Percentiles rank a stretch among this genome's conserved stretches.
phyloP scores from a whole-genome alignment of 2,113 vertebrate genomes.

The Hippoglossus stenolepis region DNA sequence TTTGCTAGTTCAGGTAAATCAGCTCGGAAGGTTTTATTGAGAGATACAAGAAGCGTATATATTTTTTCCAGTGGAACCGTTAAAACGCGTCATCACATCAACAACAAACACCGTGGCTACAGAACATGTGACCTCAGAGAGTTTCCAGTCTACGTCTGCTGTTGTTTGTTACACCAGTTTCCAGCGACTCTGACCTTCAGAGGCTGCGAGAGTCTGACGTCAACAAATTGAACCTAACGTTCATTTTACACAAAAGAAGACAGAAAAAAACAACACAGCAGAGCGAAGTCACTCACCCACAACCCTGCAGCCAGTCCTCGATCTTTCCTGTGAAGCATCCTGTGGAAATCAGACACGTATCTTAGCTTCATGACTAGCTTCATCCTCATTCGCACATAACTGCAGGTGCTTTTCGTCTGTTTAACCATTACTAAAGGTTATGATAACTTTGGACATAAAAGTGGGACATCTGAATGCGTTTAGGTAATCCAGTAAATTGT shows the following conservation, averaged over 20 bases:
- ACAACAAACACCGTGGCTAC: conserved; percentile 18
- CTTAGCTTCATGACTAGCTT: conserved; percentile 11
- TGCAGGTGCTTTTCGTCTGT: neutral
- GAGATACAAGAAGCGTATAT: neutral
- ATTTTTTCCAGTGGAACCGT: conserved; percentile 8
- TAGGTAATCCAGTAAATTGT: neutral
- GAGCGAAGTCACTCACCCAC: conserved; percentile 80
- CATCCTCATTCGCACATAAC: neutral
- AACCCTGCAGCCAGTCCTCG: conserved; percentile 82
- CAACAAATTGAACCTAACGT: conserved; percentile 2
- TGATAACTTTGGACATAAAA: neutral
- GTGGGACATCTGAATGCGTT: neutral
- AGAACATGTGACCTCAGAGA: conserved; percentile 61
- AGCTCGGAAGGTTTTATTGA: neutral
- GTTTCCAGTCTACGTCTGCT: conserved; percentile 47
- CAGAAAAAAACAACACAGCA: conserved; percentile 3
- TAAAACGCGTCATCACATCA: conserved; percentile 12
- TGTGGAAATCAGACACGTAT: conserved; percentile 71
- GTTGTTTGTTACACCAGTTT: conserved; percentile 50
- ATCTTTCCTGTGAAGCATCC: conserved; percentile 83
- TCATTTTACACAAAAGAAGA: neutral
- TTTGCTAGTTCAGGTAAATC: too few relatives aligned
- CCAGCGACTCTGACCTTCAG: conserved; percentile 44
- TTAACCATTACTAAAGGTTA: neutral
- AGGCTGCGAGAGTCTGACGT: neutral